Percentiles rank a stretch among this genome's conserved stretches.
phyloP scores from a whole-genome alignment of 2,113 vertebrate species.

The Macrotis lagotis region DNA sequence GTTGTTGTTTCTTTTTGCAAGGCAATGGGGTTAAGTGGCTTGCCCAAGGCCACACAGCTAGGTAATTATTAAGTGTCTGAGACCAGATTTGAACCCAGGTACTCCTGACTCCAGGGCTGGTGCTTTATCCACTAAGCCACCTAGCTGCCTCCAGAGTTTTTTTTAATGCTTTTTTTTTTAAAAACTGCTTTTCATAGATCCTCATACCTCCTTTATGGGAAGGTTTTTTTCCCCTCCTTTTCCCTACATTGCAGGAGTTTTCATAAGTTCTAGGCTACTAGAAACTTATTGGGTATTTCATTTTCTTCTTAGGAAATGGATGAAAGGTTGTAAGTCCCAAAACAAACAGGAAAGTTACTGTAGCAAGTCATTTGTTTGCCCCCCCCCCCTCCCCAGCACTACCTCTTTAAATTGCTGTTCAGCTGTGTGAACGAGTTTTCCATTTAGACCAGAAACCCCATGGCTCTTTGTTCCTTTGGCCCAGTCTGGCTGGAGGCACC shows the following conservation, averaged over 20 bases:
- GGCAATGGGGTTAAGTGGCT: too few species aligned
- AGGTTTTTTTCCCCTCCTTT: constrained; percentile 53
- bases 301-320: constrained; percentile 82
- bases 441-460: constrained; percentile 65
- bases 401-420: constrained; percentile 82
- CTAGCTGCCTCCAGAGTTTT: too few species aligned
- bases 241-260: constrained; percentile 40
- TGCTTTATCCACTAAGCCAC: too few species aligned
- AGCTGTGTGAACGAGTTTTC: constrained; percentile 65
- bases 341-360: constrained; percentile 85
- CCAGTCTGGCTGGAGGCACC: constrained; percentile 57
- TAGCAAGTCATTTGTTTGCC: constrained; percentile 81
- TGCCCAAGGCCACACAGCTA: too few species aligned
- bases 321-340: constrained; percentile 81
- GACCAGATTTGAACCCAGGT: too few species aligned
- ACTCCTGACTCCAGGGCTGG: too few species aligned
- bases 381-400: constrained; percentile 79
- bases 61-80: too few species aligned
- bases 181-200: constrained; percentile 23
- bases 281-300: constrained; percentile 72
- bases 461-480: constrained; percentile 73
- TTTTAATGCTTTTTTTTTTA: constrained; percentile 16
- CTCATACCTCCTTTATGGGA: constrained; percentile 53
- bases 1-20: too few species aligned
- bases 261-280: constrained; percentile 59